A percentile compares a stretch with the other conserved stretches of the same genome.
These are phyloP conservation scores for Neoniphon sammara DNA, from an alignment of 2,797 vertebrate genomes.

Conservation along the genomic window DNA sequence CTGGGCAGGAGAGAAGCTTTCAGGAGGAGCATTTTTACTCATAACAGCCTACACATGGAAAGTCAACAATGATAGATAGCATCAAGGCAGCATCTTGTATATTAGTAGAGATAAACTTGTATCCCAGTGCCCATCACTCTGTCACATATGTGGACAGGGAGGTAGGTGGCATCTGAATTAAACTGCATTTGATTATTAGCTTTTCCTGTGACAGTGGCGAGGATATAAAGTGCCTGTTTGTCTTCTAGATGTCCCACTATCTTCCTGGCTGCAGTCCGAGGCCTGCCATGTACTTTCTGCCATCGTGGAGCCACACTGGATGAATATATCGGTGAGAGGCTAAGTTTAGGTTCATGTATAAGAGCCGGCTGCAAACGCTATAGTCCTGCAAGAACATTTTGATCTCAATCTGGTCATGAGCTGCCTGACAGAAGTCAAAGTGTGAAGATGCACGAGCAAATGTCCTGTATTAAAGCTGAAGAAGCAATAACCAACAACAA, in stretches of 20 bases:
- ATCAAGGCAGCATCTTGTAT: slow-evolving; percentile 6
- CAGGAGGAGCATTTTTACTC: slow-evolving; percentile 3
- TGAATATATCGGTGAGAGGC: background rate
- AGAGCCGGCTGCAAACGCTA: background rate
- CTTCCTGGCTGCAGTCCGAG: background rate
- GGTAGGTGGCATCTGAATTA: background rate
- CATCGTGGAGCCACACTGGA: background rate
- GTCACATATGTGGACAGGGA: background rate
- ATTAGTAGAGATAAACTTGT: background rate
- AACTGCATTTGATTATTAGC: background rate
- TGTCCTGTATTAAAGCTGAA: no score
- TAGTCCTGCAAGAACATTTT: background rate
- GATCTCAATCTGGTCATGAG: no score
- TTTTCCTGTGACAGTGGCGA: background rate
- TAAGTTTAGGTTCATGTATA: background rate
- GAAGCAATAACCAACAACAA: no score
- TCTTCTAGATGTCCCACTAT: background rate
- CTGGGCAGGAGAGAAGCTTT: background rate
- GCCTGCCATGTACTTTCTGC: background rate
- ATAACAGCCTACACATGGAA: background rate
- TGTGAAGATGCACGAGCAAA: no score
- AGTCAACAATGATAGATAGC: slow-evolving; percentile 18
- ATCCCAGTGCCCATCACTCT: slow-evolving; percentile 20
- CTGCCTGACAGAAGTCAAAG: no score
- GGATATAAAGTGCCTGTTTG: background rate